These are phyloP conservation scores for Illadopsis cleaveri DNA, from an alignment of 2,113 vertebrate genomes.

Conservation along the genomic window DNA sequence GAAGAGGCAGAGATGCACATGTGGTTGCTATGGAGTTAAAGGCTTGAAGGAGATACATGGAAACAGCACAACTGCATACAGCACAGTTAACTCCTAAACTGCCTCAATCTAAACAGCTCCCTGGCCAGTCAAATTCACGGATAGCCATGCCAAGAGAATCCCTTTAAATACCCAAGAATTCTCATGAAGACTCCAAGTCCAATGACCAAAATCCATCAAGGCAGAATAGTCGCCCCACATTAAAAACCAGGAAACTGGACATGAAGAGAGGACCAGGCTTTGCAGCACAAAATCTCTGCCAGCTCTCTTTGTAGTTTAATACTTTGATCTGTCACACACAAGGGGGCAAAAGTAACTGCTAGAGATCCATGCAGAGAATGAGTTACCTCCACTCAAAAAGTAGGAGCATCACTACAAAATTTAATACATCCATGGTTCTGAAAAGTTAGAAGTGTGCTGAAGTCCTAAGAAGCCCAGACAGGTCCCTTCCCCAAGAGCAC, in stretches of 20 bases:
- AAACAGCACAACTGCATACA: neutral
- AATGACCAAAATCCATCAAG: neutral
- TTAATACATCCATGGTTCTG: neutral
- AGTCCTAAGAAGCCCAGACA: neutral
- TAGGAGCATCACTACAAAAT: neutral
- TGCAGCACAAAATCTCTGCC: neutral
- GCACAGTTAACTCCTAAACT: neutral
- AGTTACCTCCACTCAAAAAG: accelerated
- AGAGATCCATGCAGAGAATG: neutral
- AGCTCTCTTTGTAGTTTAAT: neutral
- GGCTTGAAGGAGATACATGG: neutral
- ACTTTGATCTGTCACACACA: neutral
- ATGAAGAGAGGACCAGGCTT: neutral
- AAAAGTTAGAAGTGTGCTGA: neutral
- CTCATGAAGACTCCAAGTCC: neutral
- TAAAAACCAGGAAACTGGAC: neutral
- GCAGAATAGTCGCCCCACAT: neutral
- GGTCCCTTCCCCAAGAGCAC: neutral
- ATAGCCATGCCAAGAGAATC: neutral
- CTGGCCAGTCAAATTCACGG: neutral
- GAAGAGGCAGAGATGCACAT: neutral
- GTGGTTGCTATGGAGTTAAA: conserved; percentile 54
- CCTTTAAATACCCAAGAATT: neutral
- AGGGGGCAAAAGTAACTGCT: neutral
- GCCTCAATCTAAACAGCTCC: neutral